A percentile compares a stretch with the other conserved stretches of the same genome.
Evolutionary conservation across 2,888 invertebrate species (phyloP).

Genomic region (Blastobasis adustella): DNA sequence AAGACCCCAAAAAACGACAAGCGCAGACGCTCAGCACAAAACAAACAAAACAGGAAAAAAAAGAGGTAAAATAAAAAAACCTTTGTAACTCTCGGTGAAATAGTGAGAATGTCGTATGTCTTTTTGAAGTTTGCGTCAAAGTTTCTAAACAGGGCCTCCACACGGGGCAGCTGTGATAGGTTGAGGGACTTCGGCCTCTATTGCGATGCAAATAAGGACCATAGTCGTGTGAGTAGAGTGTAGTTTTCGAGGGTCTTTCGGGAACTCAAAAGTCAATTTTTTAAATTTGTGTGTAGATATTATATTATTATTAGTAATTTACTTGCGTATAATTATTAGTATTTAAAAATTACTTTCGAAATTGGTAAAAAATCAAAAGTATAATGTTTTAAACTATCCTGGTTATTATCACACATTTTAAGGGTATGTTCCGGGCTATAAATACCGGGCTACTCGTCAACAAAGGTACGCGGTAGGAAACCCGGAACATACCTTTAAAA

Average conservation of each 20-base stretch:
- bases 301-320: not conserved
- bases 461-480: too few species aligned
- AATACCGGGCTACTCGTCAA: too few species aligned
- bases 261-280: too few species aligned
- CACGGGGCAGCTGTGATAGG: conserved; percentile 62
- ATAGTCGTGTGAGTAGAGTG: conserved; percentile 10
- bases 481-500: too few species aligned
- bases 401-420: too few species aligned
- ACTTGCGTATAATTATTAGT: not conserved
- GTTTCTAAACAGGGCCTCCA: conserved; percentile 58
- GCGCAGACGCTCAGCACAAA: conserved; percentile 7
- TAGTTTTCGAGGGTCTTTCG: too few species aligned
- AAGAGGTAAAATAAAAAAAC: conserved; percentile 28
- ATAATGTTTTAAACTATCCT: too few species aligned
- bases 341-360: not conserved
- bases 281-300: too few species aligned
- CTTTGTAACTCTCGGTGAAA: conserved; percentile 61
- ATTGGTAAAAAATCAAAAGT: too few species aligned
- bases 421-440: too few species aligned
- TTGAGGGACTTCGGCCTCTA: conserved; percentile 71
- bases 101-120: conserved; percentile 57
- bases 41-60: conserved; percentile 6
- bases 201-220: conserved; percentile 28
- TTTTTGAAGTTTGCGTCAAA: conserved; percentile 57
- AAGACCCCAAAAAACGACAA: conserved; percentile 10